These are phyloP conservation scores for Sceloporus tristichus DNA, from an alignment of 2,113 vertebrate species.

Conservation along the genomic window DNA sequence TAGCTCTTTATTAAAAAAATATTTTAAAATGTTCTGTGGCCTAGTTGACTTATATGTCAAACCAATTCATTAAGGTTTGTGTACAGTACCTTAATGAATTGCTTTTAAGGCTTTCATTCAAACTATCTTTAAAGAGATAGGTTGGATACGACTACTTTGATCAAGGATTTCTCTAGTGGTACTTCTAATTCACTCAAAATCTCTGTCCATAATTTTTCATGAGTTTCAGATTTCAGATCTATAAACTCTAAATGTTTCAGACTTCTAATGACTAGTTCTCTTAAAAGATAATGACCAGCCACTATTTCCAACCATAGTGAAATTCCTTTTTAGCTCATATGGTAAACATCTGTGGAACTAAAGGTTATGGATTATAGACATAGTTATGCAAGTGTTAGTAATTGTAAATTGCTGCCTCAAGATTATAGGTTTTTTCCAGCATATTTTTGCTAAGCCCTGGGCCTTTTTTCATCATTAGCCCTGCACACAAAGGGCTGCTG, in stretches of 20 bases:
- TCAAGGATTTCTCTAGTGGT: background rate
- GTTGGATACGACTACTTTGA: background rate
- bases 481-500: background rate
- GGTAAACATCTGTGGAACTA: background rate
- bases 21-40: background rate
- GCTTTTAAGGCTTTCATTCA: background rate
- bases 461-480: slow-evolving; percentile 4
- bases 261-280: slow-evolving; percentile 12
- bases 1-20: background rate
- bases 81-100: background rate
- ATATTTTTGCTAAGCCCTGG: slow-evolving; percentile 12
- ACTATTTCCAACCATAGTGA: background rate
- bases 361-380: fast-evolving
- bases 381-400: background rate
- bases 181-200: background rate
- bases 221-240: background rate
- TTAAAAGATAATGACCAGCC: slow-evolving; percentile 22
- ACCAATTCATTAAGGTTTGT: background rate
- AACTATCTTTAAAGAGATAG: background rate
- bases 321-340: slow-evolving; percentile 8
- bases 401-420: slow-evolving; percentile 2
- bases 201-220: background rate
- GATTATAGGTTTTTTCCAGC: slow-evolving; percentile 26
- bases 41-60: background rate
- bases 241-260: background rate